Base-by-base conservation (phyloP, 2,113 vertebrate species). In the Mungos mungo region DNA sequence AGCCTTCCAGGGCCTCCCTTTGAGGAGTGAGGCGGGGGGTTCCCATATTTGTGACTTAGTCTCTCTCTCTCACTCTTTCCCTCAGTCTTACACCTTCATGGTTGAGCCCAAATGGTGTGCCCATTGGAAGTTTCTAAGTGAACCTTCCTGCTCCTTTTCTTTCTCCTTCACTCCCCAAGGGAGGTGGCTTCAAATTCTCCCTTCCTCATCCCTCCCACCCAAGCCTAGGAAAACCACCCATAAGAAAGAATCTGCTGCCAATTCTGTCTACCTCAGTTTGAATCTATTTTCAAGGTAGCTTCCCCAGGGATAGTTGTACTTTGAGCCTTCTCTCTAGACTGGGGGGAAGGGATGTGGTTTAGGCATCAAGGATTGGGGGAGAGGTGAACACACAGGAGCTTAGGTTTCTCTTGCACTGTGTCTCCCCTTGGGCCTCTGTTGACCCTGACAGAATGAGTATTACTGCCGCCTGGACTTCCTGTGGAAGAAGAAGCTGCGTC, bases 401-500 rank as follows among this genome's bases (percentile, higher is more conserved):
- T 29, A 29, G 38, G 35, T 18, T 52, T 77, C 25, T 45, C 79
- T 47, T 74, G 72, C 29, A 47, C 45, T 15, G 27, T 45, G 8
- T 33, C 50, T 63, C 80, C 45, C 63, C 72, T 8, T 2, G 18
- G 15, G 16, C 18, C 69, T 19, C 19, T 69, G 45, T 16, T 50
- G 38, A 38, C 66, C 47, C 18, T 33, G 57, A 18, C 96, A 99
- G 99, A 99, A 99, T 1, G 99, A 99, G 96, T 98, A 99, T 95
- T 98, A 99, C 14, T 99, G 99, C 92, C 99, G 99, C 1, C 98
- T 99, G 3, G 99, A 99, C 96, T 99, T 99, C 98, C 98, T 99
- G 93, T 98, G 99, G 98, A 98, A 99, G 88, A 99, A 98, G 79
- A 99, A 99, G 50, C 99, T 99, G 97, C 96, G 99, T 71, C 96